Evolutionary conservation across 2,113 vertebrate species (phyloP).

Genomic region (Silurus asotus): DNA sequence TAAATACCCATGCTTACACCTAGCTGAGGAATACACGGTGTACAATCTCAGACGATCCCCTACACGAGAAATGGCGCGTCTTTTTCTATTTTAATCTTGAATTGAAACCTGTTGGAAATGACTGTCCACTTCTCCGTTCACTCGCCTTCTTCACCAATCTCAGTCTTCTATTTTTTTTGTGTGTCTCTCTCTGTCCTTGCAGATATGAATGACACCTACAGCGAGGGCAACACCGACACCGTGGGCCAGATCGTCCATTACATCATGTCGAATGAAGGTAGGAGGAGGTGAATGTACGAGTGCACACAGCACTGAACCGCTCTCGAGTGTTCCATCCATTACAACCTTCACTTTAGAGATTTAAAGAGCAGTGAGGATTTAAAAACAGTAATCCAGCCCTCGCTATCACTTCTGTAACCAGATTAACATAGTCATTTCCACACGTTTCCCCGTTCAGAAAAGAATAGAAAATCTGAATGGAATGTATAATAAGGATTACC

Average conservation of each 20-base stretch:
- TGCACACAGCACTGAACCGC: not conserved
- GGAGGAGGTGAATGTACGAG: not conserved
- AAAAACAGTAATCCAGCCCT: not conserved
- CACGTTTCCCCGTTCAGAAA: not conserved
- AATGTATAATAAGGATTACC: not conserved
- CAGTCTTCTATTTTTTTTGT: not conserved
- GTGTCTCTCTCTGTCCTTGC: conserved; percentile 35
- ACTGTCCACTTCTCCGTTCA: not conserved
- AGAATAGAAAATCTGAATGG: not conserved
- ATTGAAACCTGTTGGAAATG: not conserved
- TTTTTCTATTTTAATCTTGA: not conserved
- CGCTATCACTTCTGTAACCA: not conserved
- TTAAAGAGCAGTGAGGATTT: not conserved
- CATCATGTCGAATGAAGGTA: conserved; percentile 99
- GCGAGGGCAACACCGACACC: conserved; percentile 86
- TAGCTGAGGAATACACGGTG: not conserved
- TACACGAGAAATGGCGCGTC: not conserved
- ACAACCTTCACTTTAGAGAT: not conserved
- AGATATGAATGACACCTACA: conserved; percentile 86
- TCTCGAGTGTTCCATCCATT: not conserved
- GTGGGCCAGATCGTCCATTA: conserved; percentile 89
- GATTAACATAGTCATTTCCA: not conserved
- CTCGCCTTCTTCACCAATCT: not conserved
- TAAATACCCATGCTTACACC: not conserved
- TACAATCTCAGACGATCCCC: not conserved